phyloP scores from a whole-genome alignment of 2,888 invertebrate species.

The Theretra japonica region DNA sequence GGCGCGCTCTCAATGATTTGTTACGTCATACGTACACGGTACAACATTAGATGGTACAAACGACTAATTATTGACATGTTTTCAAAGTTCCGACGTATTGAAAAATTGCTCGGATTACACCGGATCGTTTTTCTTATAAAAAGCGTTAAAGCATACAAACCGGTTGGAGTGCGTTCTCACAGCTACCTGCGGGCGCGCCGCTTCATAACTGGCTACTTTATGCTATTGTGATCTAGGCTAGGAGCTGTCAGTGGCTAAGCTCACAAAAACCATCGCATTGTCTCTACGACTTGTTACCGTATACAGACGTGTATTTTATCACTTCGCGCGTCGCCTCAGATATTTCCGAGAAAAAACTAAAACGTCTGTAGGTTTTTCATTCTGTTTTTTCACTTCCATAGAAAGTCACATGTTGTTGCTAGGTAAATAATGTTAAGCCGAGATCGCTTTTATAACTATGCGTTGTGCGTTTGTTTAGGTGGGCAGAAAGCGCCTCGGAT shows the following conservation, averaged over 20 bases:
- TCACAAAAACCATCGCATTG: slow-evolving; percentile 78
- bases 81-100: slow-evolving; percentile 51
- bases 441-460: slow-evolving; percentile 22
- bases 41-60: slow-evolving; percentile 6
- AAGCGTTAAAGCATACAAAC: slow-evolving; percentile 70
- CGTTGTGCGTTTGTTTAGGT: slow-evolving; percentile 13
- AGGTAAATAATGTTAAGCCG: slow-evolving; percentile 46
- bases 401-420: slow-evolving; percentile 42
- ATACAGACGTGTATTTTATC: slow-evolving; percentile 64
- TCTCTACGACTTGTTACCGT: slow-evolving; percentile 72
- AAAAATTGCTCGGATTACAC: slow-evolving; percentile 59
- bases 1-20: slow-evolving; percentile 12
- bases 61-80: slow-evolving; percentile 39
- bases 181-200: slow-evolving; percentile 49
- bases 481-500: slow-evolving; percentile 11
- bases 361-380: slow-evolving; percentile 42
- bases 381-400: slow-evolving; percentile 32
- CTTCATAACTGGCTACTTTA: slow-evolving; percentile 81
- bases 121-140: slow-evolving; percentile 69
- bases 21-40: slow-evolving; percentile 8
- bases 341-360: slow-evolving; percentile 64
- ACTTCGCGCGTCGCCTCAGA: slow-evolving; percentile 63
- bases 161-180: slow-evolving; percentile 72
- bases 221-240: slow-evolving; percentile 82
- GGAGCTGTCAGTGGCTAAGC: slow-evolving; percentile 62